Percentiles rank a stretch among this genome's conserved stretches.
Conservation (phyloP, 2,797 vertebrate species). For the Pseudocheirus occidentalis region DNA sequence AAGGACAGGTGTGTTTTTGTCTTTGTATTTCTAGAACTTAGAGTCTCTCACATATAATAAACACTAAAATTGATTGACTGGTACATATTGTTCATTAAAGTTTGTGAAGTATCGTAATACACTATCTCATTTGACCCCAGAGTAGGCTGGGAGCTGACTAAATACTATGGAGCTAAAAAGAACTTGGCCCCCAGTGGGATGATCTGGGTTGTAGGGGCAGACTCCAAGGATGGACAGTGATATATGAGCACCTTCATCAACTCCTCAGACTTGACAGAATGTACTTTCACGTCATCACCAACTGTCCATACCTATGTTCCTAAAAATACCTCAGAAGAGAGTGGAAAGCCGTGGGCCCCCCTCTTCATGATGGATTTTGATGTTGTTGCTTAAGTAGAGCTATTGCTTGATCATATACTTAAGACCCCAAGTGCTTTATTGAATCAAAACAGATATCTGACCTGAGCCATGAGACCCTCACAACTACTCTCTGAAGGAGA, state of each 20-base stretch:
- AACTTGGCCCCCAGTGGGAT: not conserved
- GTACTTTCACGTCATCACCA: not conserved
- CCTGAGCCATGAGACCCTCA: not conserved
- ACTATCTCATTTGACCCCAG: not conserved
- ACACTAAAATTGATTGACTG: no score
- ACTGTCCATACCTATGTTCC: not conserved
- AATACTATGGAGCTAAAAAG: not conserved
- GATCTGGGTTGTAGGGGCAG: not conserved
- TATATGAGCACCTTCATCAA: not conserved
- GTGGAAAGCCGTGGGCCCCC: not conserved
- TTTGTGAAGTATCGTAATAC: no score
- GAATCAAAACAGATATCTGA: not conserved
- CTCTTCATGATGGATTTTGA: not conserved
- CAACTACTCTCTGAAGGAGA: not conserved
- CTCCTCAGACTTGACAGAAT: not conserved
- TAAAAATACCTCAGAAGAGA: not conserved
- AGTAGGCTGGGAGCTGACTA: not conserved
- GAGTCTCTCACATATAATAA: no score
- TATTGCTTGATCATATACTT: not conserved
- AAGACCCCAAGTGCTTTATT: not conserved
- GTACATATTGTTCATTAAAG: no score
- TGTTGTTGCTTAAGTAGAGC: not conserved
- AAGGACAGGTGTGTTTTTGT: not conserved
- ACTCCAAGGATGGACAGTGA: not conserved
- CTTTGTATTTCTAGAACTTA: not conserved